Conservation (phyloP, 2,797 vertebrate genomes). For the Lacerta bilineata region DNA sequence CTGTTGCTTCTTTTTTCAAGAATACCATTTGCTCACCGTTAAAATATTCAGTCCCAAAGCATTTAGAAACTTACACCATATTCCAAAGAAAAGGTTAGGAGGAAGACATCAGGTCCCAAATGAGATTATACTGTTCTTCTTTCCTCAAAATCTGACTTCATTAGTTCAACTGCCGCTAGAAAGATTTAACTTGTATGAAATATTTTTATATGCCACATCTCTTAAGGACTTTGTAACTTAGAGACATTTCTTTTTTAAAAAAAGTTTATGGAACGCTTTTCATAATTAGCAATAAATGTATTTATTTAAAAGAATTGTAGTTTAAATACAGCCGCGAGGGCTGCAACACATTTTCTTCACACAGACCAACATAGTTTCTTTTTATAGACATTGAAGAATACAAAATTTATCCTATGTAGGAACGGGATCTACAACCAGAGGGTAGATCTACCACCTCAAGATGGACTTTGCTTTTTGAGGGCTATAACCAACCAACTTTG, state of each 20-base stretch:
- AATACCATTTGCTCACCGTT: slow-evolving; percentile 12
- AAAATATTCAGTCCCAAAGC: slow-evolving; percentile 22
- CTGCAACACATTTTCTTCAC: not conserved
- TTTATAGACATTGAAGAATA: too few relatives aligned
- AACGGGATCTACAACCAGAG: too few relatives aligned
- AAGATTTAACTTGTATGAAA: slow-evolving; percentile 9
- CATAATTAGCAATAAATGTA: slow-evolving; percentile 5
- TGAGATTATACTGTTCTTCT: slow-evolving; percentile 33
- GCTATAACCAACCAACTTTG: too few relatives aligned
- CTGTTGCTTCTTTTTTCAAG: slow-evolving; percentile 11
- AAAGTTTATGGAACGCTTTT: not conserved
- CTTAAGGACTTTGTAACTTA: slow-evolving; percentile 26
- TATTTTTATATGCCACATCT: slow-evolving; percentile 5
- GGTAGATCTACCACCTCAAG: too few relatives aligned
- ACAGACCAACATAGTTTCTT: too few relatives aligned
- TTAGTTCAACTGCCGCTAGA: slow-evolving; percentile 31
- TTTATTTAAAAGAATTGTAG: not conserved
- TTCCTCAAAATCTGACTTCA: slow-evolving; percentile 53
- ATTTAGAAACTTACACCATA: slow-evolving; percentile 29
- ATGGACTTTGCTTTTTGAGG: too few relatives aligned
- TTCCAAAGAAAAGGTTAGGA: slow-evolving; percentile 32
- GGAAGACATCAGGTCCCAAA: slow-evolving; percentile 11
- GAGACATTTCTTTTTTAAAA: slow-evolving; percentile 13
- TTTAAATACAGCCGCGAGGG: not conserved
- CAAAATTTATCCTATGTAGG: too few relatives aligned